Evolutionary conservation across 2,113 vertebrate genomes (phyloP).

Genomic region (Dromiciops gliroides): DNA sequence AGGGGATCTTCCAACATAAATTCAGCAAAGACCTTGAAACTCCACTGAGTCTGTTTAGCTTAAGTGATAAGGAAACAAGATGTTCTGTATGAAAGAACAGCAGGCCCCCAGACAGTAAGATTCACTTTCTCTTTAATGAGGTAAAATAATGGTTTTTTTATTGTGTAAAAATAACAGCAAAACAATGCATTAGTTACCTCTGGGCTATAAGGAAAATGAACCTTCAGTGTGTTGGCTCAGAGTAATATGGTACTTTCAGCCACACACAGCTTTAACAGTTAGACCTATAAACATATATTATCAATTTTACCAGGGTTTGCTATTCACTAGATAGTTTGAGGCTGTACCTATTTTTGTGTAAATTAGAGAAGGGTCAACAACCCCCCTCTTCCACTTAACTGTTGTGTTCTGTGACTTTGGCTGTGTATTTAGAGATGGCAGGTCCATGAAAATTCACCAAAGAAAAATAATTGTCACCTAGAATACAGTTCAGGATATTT

Average conservation of each 20-base stretch:
- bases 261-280: not conserved
- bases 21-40: conserved; percentile 33
- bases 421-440: conserved; percentile 63
- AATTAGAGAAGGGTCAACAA: conserved; percentile 59
- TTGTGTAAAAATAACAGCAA: conserved; percentile 52
- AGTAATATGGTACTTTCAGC: conserved; percentile 27
- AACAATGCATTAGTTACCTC: conserved; percentile 62
- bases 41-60: conserved; percentile 35
- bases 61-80: conserved; percentile 41
- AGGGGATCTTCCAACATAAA: not conserved
- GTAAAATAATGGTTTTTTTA: conserved; percentile 61
- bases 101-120: not conserved
- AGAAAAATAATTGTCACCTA: not conserved
- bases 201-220: conserved; percentile 47
- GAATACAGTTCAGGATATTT: not conserved
- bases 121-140: conserved; percentile 65
- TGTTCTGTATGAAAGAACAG: conserved; percentile 16
- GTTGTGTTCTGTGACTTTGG: conserved; percentile 59
- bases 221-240: not conserved
- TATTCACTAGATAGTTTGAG: conserved; percentile 31
- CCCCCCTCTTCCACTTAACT: conserved; percentile 70
- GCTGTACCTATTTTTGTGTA: conserved; percentile 64
- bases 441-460: conserved; percentile 3
- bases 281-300: conserved; percentile 24
- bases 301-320: conserved; percentile 71